Percentiles rank a stretch among this genome's conserved stretches.
Conservation (phyloP, 1,140 invertebrate species). For the Cydia strobilella region DNA sequence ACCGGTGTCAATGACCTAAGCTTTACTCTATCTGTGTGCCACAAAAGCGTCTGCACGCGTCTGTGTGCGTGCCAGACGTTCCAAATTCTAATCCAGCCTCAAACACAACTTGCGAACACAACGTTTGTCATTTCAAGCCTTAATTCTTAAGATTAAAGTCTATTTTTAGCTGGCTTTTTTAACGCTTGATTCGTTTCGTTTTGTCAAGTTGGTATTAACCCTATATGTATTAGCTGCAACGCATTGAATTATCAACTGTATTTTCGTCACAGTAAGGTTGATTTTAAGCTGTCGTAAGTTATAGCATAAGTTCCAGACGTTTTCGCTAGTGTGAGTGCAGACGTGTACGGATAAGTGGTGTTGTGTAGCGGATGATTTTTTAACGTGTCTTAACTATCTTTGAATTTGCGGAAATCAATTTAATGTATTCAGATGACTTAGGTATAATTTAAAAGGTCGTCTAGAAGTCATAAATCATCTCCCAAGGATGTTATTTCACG, state of each 20-base stretch:
- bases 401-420: not conserved
- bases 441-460: too few relatives aligned
- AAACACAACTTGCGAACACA: not conserved
- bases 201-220: not conserved
- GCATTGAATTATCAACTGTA: not conserved
- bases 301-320: not conserved
- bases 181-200: constrained; percentile 6
- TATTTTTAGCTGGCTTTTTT: not conserved
- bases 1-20: not conserved
- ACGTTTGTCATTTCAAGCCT: not conserved
- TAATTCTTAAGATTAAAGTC: not conserved
- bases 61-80: constrained; percentile 5
- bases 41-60: not conserved
- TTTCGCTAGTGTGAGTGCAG: not conserved
- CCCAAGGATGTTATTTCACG: too few relatives aligned
- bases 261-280: not conserved
- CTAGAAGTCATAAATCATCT: too few relatives aligned
- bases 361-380: not conserved
- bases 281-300: not conserved
- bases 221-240: not conserved
- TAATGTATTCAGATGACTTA: too few relatives aligned
- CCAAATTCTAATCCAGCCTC: not conserved
- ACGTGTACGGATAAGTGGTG: not conserved
- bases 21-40: not conserved
- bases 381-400: not conserved